Base-by-base conservation (phyloP, 2,888 invertebrate species). In the Lapara coniferarum region DNA sequence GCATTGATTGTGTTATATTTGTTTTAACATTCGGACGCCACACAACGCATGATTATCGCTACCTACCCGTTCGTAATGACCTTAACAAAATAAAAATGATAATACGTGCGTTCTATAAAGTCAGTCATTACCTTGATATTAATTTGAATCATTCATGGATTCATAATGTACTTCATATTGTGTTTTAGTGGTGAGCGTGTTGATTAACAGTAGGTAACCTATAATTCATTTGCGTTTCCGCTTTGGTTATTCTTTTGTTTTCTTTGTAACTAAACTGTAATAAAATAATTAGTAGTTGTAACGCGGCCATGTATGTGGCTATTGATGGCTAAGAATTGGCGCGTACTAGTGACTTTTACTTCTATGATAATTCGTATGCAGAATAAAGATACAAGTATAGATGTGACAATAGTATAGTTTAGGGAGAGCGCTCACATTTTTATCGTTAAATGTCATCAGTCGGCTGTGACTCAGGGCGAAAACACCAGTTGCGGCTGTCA, bases 1-100 rank as follows among this genome's bases (percentile, higher is more conserved):
- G 73, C 79, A 82, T 81, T 83, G 81, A 73, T 66, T 69, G 71
- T 75, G 70, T 74, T 78, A 75, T 77, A 78, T 75, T 79, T 77
- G 73, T 75, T 74, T 75, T 73, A 74, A 72, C 71, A 73, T 74
- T 77, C 73, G 74, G 70, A 73, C 73, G 66, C 74, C 69, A 71
- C 55, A 70, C 75, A 73, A 68, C 67, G 70, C 7, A 53, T 16
- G 55, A 55, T 10, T 70, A 67, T 68, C 63, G 69, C 72, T 71
- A 52, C 55, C 63, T 59, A 70, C 66, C 49, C 66, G 66, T 71
- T 70, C 71, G 68, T 72, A 72, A 71, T 74, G 71, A 74, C 74
- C 78, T 77, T 77, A 74, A 71, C 72, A 70, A 30, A 70, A 68
- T 37, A 71, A 73, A 69, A 71, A 51, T 55, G 58, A 69, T 58